These are phyloP conservation scores for Sitta europaea DNA, from an alignment of 2,113 vertebrate genomes.

Conservation along the genomic window DNA sequence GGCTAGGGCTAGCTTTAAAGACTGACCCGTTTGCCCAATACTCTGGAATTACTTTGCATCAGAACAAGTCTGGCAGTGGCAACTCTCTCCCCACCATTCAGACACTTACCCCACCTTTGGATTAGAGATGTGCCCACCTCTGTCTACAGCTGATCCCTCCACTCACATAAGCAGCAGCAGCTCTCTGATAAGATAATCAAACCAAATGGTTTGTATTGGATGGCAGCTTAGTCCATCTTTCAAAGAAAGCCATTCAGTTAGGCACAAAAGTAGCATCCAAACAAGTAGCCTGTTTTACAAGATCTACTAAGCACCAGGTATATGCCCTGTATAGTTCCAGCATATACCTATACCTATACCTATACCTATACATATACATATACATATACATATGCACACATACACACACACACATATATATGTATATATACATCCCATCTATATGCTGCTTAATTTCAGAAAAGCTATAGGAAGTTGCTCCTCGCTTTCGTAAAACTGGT, in stretches of 20 bases:
- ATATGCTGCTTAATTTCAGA: not conserved
- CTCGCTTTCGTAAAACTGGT: not conserved
- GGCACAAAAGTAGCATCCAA: not conserved
- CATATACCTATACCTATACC: no score
- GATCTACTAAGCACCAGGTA: not conserved
- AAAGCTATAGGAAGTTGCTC: not conserved
- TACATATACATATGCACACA: rapidly evolving
- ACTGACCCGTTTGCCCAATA: not conserved
- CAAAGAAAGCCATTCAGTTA: not conserved
- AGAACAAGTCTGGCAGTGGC: not conserved
- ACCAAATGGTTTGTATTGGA: not conserved
- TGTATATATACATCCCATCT: rapidly evolving
- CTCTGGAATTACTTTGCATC: not conserved
- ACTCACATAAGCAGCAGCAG: not conserved
- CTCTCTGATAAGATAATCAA: not conserved
- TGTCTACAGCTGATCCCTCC: not conserved
- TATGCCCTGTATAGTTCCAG: not conserved
- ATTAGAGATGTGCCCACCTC: not conserved
- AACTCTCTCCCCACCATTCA: not conserved
- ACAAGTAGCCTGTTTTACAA: not conserved
- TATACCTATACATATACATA: no score
- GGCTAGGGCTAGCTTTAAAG: not conserved
- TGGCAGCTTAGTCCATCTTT: not conserved
- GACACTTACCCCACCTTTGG: not conserved
- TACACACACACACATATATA: no score